phyloP scores from a whole-genome alignment of 2,888 invertebrate genomes.

The Drosophila limbata region DNA sequence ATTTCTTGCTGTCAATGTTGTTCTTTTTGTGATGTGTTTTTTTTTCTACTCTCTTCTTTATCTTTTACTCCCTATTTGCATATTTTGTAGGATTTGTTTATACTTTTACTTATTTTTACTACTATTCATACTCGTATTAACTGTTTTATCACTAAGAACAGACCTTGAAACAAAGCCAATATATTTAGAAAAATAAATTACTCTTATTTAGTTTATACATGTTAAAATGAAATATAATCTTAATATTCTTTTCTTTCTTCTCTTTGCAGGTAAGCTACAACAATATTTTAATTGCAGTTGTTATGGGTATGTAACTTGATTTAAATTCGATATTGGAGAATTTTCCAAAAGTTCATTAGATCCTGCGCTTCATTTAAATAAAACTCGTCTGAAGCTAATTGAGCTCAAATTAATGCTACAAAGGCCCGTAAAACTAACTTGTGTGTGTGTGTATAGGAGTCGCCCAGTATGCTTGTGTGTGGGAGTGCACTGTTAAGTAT shows the following conservation, averaged over 20 bases:
- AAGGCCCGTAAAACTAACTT: constrained; percentile 9
- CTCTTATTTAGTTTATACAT: constrained; percentile 15
- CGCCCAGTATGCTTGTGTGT: background rate
- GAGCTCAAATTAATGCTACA: constrained; percentile 12
- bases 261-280: constrained; percentile 65
- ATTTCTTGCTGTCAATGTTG: constrained; percentile 1
- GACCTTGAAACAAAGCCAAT: background rate
- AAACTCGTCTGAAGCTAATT: background rate
- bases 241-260: constrained; percentile 7
- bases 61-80: constrained; percentile 7
- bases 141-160: background rate
- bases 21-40: background rate
- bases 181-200: constrained; percentile 17
- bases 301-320: constrained; percentile 21
- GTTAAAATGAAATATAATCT: background rate
- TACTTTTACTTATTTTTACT: background rate
- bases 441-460: constrained; percentile 23
- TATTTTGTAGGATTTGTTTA: background rate
- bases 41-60: background rate
- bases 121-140: background rate
- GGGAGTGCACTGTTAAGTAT: constrained; percentile 48
- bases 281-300: background rate
- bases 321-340: background rate
- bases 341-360: constrained; percentile 7
- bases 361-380: background rate